Evolutionary conservation across 2,888 invertebrate species (phyloP), one percentile per base, ranked within the genome.

Genomic region (Prenolepis imparis): DNA sequence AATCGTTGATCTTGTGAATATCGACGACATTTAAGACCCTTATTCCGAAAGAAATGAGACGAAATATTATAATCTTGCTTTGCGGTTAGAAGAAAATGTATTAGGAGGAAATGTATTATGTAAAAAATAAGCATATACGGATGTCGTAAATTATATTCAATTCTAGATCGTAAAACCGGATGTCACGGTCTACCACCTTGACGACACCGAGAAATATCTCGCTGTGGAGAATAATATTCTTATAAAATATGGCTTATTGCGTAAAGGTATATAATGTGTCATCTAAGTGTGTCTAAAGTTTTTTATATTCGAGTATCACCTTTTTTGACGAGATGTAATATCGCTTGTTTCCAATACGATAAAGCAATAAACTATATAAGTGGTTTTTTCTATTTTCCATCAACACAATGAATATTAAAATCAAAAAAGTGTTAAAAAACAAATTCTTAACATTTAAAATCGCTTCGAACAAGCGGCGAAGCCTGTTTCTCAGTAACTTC

Each of bases 111-210:
- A 80, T 80, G 82, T 59, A 68, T 59, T 84, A 78, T 75, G 82
- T 78, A 86, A 86, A 67, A 90, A 89, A 91, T 84, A 83, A 88
- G 75, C 88, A 85, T 83, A 86, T 82, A 78, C 85, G 87, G 89
- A 88, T 86, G 89, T 91, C 90, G 90, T 93, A 93, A 93, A 93
- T 93, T 92, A 91, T 88, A 89, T 91, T 90, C 90, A 89, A 91
- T 92, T 91, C 87, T 70, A 84, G 89, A 91, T 93, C 92, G 92
- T 93, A 93, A 93, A 93, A 89, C 84, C 87, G 88, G 90, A 90
- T 90, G 89, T 91, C 91, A 91, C 84, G 91, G 90, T 90, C 89
- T 90, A 85, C 88, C 91, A 89, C 89, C 91, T 91, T 89, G 92
- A 91, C 90, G 91, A 90, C 89, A 89, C 84, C 88, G 89, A 90